Base-by-base conservation (phyloP, 2,797 vertebrate genomes). In the Coccyzus lansbergi region DNA sequence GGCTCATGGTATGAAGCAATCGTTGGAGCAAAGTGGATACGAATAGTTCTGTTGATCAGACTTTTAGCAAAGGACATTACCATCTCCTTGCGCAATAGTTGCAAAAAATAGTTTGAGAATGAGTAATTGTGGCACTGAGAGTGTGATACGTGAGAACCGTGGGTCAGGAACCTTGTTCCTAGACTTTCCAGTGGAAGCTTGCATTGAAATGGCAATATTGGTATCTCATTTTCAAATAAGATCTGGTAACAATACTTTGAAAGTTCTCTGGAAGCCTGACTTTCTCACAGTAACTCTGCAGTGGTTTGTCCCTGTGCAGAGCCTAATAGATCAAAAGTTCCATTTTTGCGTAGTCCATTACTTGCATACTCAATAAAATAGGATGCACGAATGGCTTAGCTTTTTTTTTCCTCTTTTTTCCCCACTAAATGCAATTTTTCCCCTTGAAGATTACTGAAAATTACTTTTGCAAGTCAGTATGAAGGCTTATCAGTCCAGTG, bases 371-470 rank as follows among this genome's bases (percentile, higher is more conserved):
- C 94, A 93, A 96, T 97, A 84, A 86, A 97, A 86, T 77, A 88
- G 83, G 91, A 96, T 44, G 49, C 94, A 93, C 77, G 81, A 88
- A 94, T 63, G 67, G 81, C 83, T 94, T 95, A 92, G 87, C 69
- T 77, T 62, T 86, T 92, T 86, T 51, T 68, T 51, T 7, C 11
- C 10, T 20, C 0, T 0, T 7, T 86, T 94, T 75, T 7, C 71
- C 95, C 90, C 93, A 82, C 84, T 92, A 95, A 97, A 95, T 97
- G 96, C 96, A 95, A 97, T 96, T 97, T 94, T 96, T 96, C 86
- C 93, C 84, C 94, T 96, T 84, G 88, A 91, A 95, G 95, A 97
- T 95, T 97, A 94, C 94, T 92, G 94, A 82, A 96, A 96, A 97
- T 97, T 94, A 94, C 95, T 97, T 97, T 95, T 95, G 88, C 90